phyloP scores from a whole-genome alignment of 2,797 vertebrate genomes.

The Falco columbarius region DNA sequence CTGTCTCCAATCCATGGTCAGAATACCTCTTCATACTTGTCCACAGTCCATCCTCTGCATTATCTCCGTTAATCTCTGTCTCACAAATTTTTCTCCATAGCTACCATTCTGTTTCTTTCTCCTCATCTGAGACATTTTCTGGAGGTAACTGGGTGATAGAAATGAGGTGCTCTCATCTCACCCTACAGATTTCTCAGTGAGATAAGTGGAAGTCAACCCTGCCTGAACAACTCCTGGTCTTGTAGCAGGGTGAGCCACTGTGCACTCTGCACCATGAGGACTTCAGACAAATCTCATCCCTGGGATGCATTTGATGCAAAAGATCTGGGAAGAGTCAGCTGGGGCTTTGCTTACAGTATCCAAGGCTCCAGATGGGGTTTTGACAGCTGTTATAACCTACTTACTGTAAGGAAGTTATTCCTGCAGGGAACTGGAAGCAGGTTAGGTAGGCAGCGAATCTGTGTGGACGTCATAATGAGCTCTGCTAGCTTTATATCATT shows the following conservation, averaged over 20 bases:
- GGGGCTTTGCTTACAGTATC: background rate
- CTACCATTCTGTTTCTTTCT: background rate
- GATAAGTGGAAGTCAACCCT: background rate
- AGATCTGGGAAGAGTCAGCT: fast-evolving
- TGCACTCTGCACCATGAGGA: background rate
- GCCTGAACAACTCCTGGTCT: background rate
- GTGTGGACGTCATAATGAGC: background rate
- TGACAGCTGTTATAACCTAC: background rate
- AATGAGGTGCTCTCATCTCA: background rate
- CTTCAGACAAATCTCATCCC: background rate
- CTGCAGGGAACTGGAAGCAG: background rate
- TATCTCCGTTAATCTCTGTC: background rate
- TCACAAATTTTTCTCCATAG: background rate
- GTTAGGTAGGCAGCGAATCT: background rate
- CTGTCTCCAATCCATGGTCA: background rate
- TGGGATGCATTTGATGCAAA: background rate
- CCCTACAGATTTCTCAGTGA: background rate
- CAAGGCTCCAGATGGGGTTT: background rate
- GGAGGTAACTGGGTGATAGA: background rate
- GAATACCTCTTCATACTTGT: background rate
- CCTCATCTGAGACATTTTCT: background rate
- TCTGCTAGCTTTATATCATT: background rate
- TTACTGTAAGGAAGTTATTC: background rate
- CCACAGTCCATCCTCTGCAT: background rate
- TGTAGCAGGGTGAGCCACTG: background rate